Percentiles rank a stretch among this genome's conserved stretches.
Conservation (phyloP, 2,888 invertebrate genomes). For the Epistrophe eligans region DNA sequence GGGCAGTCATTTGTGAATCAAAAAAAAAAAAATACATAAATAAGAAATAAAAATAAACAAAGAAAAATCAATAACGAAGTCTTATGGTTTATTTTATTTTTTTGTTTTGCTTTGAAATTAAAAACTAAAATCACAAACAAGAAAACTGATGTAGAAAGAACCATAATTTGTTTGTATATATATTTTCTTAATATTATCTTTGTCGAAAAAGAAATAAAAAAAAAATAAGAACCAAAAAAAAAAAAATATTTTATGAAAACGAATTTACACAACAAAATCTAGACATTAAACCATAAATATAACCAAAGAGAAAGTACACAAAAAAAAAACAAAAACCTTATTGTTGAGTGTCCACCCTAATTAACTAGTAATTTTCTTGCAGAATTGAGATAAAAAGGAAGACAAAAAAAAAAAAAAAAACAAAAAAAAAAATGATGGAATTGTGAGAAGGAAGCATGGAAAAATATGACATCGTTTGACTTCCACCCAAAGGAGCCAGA, state of each 20-base stretch:
- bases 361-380: conserved; percentile 40
- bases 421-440: background rate
- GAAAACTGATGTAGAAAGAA: conserved; percentile 22
- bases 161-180: no score
- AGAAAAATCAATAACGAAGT: conserved; percentile 13
- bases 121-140: conserved; percentile 47
- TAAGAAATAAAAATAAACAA: no score
- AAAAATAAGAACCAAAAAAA: background rate
- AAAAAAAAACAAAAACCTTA: background rate
- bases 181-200: background rate
- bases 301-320: background rate
- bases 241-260: background rate
- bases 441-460: background rate
- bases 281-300: background rate
- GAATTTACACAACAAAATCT: background rate
- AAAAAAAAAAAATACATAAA: background rate
- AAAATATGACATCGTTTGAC: conserved; percentile 25
- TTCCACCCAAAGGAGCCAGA: background rate
- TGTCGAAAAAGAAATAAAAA: background rate
- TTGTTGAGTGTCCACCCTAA: conserved; percentile 43
- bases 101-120: no score
- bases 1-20: no score
- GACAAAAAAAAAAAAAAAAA: background rate
- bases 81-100: background rate
- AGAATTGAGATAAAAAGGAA: background rate